These are phyloP conservation scores for Nematolebias whitei DNA, from an alignment of 2,113 vertebrate genomes.

Conservation along the genomic window DNA sequence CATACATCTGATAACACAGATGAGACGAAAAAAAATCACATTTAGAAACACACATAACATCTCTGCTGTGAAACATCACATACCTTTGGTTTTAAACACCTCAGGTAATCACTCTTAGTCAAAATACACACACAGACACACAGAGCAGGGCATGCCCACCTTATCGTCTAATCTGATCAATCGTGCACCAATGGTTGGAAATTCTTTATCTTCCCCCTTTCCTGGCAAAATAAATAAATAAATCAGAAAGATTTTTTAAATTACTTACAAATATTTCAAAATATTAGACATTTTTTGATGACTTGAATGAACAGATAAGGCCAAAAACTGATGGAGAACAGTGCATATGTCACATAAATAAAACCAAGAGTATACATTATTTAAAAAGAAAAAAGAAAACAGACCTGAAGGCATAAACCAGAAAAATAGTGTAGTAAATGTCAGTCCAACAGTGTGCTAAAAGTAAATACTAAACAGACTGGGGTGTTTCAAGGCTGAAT, in stretches of 20 bases:
- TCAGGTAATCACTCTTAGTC: not conserved
- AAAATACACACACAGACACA: slow-evolving; percentile 32
- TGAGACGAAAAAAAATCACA: not conserved
- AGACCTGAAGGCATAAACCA: no score
- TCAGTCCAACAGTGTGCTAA: no score
- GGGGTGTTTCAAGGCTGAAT: no score
- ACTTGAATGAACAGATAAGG: not conserved
- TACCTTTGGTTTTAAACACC: not conserved
- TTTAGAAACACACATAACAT: slow-evolving; percentile 4
- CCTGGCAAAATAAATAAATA: slow-evolving; percentile 64
- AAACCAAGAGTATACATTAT: not conserved
- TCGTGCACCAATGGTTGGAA: slow-evolving; percentile 86
- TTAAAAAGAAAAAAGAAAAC: not conserved
- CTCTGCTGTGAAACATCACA: slow-evolving; percentile 6
- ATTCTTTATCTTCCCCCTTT: slow-evolving; percentile 89
- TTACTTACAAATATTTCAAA: not conserved
- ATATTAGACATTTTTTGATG: not conserved
- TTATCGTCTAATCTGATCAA: slow-evolving; percentile 91
- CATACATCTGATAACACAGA: slow-evolving; percentile 42
- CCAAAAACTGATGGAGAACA: slow-evolving; percentile 2
- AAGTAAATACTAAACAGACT: no score
- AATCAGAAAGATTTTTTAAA: not conserved
- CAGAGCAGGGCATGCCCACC: slow-evolving; percentile 71
- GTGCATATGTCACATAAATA: not conserved
- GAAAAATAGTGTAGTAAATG: no score